Evolutionary conservation across 2,113 vertebrate genomes (phyloP), one percentile per base, ranked within the genome.

Genomic region (Sarotherodon lohbergeri): DNA sequence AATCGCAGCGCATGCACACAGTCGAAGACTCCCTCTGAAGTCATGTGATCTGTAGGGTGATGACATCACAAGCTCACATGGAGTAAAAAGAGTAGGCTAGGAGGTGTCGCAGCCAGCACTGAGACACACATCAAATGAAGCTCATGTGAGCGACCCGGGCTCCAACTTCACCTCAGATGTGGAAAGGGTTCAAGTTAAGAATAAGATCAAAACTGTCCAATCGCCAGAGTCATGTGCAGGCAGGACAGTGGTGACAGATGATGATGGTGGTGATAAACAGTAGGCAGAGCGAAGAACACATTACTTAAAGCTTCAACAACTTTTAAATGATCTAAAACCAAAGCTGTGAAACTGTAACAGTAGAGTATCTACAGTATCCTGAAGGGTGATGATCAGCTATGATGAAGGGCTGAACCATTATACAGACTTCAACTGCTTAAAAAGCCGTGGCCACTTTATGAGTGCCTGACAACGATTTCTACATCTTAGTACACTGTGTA

Each of bases 21-120:
- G 29, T 61, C 14, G 54, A 54, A 89, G 10, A 68, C 80, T 50
- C 68, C 81, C 52, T 41, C 13, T 5, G 10, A 34, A 4, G 79
- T 92, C 93, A 90, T 81, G 80, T 90, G 88, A 88, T 59, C 83
- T 24, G 59, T 41, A 12, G 12, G 39, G 0, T 50, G 81, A 56
- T 90, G 92, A 92, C 90, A 89, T 93, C 91, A 93, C 56, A 80
- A 14, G 81, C 88, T 81, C 87, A 89, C 41, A 71, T 56, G 68
- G 83, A 27, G 39, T 54, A 84, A 86, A 56, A 63, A 19, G 29
- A 34, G 8, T 39, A 39, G 32, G 16, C n/a, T 5, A 3, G 27
- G 57, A 80, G 54, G 32, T 5, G 5, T 57, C 12, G 17, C 81
- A 66, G 2, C 22, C 48, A 2, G 1, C 13, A 22, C 57, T 13